Evolutionary conservation across 1,140 invertebrate genomes (phyloP), one percentile per base, ranked within the genome.

Genomic region (Belonocnema kinseyi): DNA sequence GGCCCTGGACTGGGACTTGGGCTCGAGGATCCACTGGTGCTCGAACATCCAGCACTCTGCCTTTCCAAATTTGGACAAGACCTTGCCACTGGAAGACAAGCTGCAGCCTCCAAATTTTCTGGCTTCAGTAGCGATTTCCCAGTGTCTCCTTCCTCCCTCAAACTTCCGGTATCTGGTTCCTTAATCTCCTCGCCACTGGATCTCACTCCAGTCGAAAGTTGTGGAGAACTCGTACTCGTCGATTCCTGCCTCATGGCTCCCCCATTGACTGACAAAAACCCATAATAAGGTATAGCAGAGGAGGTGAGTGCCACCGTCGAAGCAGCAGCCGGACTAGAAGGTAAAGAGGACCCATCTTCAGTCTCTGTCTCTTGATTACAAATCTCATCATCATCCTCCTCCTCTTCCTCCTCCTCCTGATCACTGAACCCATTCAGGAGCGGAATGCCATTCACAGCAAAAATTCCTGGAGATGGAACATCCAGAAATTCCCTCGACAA

Each of bases 11-110:
- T 92, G 0, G 92, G 93, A 6, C 85, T 92, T 78, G 83, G 91
- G 56, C 82, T 92, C 77, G 83, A 89, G 53, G 86, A 89, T 0
- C 88, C 89, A 58, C 87, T 90, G 16, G 87, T 82, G 7, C 86
- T 85, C 0, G 88, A 87, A 4, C 85, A 91, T 0, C 86, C 88
- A 0, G 85, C 85, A 74, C 91, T 91, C 52, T 90, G 89, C 3
- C 90, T 82, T 46, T 91, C 90, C 3, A 91, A 78, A 77, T 92
- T 91, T 0, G 91, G 90, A 46, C 90, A 91, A 0, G 89, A 93
- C 56, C 90, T 92, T 74, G 84, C 93, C 75, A 83, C 92, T 0
- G 93, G 93, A 78, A 93, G 85, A 73, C 90, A 92, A 21, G 90
- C 91, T 1, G 86, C 52, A 8, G 82, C 78, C 17, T 92, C 93